Evolutionary conservation across 2,888 invertebrate species (phyloP).

Genomic region (Aleiodes leptofemur): DNA sequence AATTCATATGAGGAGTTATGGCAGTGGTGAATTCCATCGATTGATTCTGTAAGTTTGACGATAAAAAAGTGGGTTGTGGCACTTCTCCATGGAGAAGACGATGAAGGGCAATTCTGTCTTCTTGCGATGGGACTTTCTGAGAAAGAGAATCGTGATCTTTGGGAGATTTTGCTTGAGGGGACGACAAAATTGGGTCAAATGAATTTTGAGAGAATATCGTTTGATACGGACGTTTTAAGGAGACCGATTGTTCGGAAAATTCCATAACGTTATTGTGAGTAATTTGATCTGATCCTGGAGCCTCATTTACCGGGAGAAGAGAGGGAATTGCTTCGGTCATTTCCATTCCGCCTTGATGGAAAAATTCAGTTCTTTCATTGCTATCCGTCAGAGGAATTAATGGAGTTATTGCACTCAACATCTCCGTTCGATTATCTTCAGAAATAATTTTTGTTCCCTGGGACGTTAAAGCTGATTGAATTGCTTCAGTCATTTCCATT

Average conservation of each 20-base stretch:
- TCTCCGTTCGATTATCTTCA: neutral
- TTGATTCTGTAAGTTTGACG: conserved; percentile 32
- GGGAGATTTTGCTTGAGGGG: conserved; percentile 25
- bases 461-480: neutral
- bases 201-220: neutral
- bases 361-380: neutral
- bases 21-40: conserved; percentile 48
- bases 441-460: neutral
- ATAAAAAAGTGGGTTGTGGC: too few species aligned
- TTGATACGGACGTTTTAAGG: conserved; percentile 19
- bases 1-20: neutral
- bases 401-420: too few species aligned
- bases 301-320: neutral
- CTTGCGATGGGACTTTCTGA: conserved; percentile 1
- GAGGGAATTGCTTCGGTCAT: conserved; percentile 10
- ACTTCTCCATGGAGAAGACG: conserved; percentile 11
- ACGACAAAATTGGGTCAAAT: neutral
- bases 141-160: neutral
- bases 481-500: conserved; percentile 5
- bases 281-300: neutral
- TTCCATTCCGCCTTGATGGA: neutral
- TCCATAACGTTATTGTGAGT: conserved; percentile 31
- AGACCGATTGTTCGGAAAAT: conserved; percentile 17
- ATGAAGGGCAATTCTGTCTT: conserved; percentile 8
- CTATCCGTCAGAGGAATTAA: neutral